Evolutionary conservation across 2,797 vertebrate genomes (phyloP).

Genomic region (Phataginus tetradactyla): DNA sequence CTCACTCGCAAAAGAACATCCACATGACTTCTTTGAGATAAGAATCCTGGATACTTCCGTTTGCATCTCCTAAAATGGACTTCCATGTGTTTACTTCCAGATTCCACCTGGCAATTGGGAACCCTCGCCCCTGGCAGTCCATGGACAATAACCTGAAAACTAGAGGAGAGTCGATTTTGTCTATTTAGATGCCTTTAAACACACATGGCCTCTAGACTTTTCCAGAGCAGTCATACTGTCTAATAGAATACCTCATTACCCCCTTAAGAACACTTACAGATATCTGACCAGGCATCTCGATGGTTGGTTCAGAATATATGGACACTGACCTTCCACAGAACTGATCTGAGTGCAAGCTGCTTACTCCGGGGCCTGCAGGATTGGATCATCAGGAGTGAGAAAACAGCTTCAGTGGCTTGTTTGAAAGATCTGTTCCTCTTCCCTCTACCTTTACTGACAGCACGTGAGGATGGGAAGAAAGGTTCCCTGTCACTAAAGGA

Average conservation of each 20-base stretch:
- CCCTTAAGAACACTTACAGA: not conserved
- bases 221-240: not conserved
- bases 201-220: not conserved
- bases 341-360: not conserved
- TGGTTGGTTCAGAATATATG: not conserved
- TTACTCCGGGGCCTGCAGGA: not conserved
- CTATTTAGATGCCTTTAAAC: not conserved
- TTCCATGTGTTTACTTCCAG: not conserved
- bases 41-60: not conserved
- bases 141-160: not conserved
- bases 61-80: not conserved
- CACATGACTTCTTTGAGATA: not conserved
- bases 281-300: not conserved
- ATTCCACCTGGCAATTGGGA: not conserved
- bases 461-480: not conserved
- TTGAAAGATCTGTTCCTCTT: not conserved
- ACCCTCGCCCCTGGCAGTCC: not conserved
- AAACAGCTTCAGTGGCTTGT: not conserved
- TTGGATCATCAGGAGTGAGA: not conserved
- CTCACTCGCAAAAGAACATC: not conserved
- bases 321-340: not conserved
- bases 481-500: not conserved
- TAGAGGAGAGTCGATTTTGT: not conserved
- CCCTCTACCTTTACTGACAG: not conserved
- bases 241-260: not conserved